Percentiles rank a stretch among this genome's conserved stretches.
phyloP scores from a whole-genome alignment of 2,797 vertebrate species.

The Smutsia gigantea region DNA sequence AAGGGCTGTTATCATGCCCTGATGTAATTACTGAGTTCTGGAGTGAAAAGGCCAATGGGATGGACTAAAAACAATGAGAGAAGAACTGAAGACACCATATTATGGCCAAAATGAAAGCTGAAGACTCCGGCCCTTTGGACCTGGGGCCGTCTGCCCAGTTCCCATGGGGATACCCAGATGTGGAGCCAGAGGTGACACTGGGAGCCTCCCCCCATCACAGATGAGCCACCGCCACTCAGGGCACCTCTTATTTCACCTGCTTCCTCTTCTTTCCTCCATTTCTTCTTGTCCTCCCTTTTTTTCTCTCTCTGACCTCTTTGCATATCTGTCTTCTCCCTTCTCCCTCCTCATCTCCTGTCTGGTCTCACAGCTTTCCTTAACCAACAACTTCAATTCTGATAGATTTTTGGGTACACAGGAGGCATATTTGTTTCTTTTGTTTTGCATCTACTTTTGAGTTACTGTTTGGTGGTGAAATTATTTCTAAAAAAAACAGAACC shows the following conservation, averaged over 20 bases:
- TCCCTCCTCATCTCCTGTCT: neutral
- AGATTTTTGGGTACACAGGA: neutral
- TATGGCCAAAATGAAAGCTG: neutral
- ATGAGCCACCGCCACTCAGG: neutral
- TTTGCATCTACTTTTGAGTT: neutral
- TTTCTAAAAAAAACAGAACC: neutral
- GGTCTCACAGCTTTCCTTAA: neutral
- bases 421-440: neutral
- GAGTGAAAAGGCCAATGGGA: neutral
- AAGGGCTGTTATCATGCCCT: neutral
- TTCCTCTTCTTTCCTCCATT: neutral
- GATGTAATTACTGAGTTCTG: neutral
- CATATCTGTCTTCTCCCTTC: neutral
- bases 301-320: neutral
- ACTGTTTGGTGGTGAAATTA: neutral
- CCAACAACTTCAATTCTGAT: neutral
- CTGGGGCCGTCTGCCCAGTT: neutral
- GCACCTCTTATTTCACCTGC: neutral
- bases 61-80: neutral
- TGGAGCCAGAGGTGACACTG: neutral
- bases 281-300: neutral
- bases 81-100: neutral
- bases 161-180: neutral
- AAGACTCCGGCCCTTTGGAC: neutral
- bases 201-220: neutral